These are phyloP conservation scores for Drosophila stalkeri DNA, from an alignment of 2,888 invertebrate genomes.

Conservation along the genomic window DNA sequence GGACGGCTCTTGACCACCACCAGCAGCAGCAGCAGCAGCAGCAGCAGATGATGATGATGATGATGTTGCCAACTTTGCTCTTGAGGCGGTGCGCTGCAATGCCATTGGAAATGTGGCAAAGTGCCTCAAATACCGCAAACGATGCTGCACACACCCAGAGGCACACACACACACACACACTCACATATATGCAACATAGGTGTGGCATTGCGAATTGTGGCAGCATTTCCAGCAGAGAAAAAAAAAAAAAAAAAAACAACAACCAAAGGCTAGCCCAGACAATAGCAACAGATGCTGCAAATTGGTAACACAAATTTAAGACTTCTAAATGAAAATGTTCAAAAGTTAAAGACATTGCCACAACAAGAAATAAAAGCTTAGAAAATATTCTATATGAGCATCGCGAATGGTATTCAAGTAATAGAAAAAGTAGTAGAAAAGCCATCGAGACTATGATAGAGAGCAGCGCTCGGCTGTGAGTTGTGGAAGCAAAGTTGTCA, in stretches of 20 bases:
- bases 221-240: constrained; percentile 12
- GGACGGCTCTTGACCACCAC: constrained; percentile 29
- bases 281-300: constrained; percentile 54
- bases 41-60: constrained; percentile 35
- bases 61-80: constrained; percentile 43
- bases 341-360: constrained; percentile 11
- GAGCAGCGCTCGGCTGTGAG: neutral
- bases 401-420: neutral
- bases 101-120: constrained; percentile 51
- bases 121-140: constrained; percentile 54
- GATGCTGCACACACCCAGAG: constrained; percentile 21
- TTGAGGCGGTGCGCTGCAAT: constrained; percentile 35
- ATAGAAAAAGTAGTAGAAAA: constrained; percentile 1
- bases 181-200: constrained; percentile 25
- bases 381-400: neutral
- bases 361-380: neutral
- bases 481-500: neutral
- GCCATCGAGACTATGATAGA: neutral
- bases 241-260: no score
- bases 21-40: no score
- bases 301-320: constrained; percentile 22
- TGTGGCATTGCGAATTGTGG: constrained; percentile 39
- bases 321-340: constrained; percentile 23
- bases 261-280: constrained; percentile 28
- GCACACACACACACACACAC: neutral